Base-by-base conservation (phyloP, 2,888 invertebrate genomes). In the Graphium colonna region DNA sequence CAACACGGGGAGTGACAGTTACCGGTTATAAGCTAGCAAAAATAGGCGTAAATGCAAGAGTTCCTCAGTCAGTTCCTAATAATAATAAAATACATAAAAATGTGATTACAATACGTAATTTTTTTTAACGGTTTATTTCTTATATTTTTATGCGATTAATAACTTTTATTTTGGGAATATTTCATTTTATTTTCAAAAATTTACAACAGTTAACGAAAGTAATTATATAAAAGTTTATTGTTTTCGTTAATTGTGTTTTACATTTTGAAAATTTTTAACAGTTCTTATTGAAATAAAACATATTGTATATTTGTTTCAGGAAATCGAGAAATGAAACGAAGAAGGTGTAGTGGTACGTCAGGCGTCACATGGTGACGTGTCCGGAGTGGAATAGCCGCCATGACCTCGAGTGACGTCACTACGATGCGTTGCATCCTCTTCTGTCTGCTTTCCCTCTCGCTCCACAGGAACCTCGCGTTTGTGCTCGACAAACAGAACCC, bases 401-500 rank as follows among this genome's bases (percentile, higher is more conserved):
- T 83, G 86, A 67, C 70, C 56, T 62, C 73, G 41, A 69, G 64
- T 52, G 73, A 71, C 73, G 75, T 75, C 70, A 71, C 75, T 57
- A 79, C 81, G 49, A 85, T 85, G 85, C 87, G 83, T 65, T 83
- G 75, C 75, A 73, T 85, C 58, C 78, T 85, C 60, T 75, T 86
- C 76, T 83, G 81, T 54, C 75, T 86, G 17, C 75, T 88, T 56
- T 79, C 87, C 21, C 67, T 88, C 36, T 73, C 79, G 45, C 75
- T 91, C 68, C 80, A 83, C 71, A 73, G 79, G 55, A 90, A 90
- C 67, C 80, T 90, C 62, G 92, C 92, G 58, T 96, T 96, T 83
- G 92, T 95, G 13, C 91, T 97, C 70, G 96, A 97, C 83, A 97
- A 96, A 47, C 93, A 95, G 61, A 95, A 94, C 75, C 96, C 97